phyloP scores from a whole-genome alignment of 2,888 invertebrate species.

The Enchytraeus crypticus region DNA sequence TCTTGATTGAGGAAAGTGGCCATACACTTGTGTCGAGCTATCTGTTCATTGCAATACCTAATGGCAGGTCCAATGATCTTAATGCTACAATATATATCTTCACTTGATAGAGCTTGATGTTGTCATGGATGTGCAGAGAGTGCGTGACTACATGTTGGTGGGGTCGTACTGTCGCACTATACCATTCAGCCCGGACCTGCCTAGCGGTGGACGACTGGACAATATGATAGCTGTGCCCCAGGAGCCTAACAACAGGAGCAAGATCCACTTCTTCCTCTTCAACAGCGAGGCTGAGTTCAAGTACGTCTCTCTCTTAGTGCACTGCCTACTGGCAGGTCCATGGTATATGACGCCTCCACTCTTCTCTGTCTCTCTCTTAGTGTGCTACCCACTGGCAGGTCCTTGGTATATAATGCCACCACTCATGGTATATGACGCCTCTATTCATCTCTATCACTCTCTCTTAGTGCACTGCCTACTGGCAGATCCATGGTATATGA shows the following conservation, averaged over 20 bases:
- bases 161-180: slow-evolving; percentile 20
- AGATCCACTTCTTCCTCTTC: slow-evolving; percentile 19
- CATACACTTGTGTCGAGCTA: neutral
- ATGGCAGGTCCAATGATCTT: neutral
- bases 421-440: too few relatives aligned
- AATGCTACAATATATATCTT: neutral
- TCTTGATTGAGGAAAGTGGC: too few relatives aligned
- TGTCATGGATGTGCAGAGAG: neutral
- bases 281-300: slow-evolving; percentile 15
- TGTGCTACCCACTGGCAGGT: too few relatives aligned
- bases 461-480: too few relatives aligned
- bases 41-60: too few relatives aligned
- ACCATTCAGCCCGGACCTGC: slow-evolving; percentile 20
- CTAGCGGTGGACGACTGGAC: slow-evolving; percentile 15
- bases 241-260: slow-evolving; percentile 18
- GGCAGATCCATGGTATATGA: too few relatives aligned
- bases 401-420: too few relatives aligned
- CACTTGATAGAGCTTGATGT: neutral
- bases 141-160: slow-evolving; percentile 17
- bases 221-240: slow-evolving; percentile 23
- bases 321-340: too few relatives aligned
- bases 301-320: slow-evolving; percentile 5
- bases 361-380: too few relatives aligned
- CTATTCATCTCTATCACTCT: too few relatives aligned
- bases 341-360: too few relatives aligned